phyloP scores from a whole-genome alignment of 2,113 vertebrate species.

The Marcusenius ussheri region DNA sequence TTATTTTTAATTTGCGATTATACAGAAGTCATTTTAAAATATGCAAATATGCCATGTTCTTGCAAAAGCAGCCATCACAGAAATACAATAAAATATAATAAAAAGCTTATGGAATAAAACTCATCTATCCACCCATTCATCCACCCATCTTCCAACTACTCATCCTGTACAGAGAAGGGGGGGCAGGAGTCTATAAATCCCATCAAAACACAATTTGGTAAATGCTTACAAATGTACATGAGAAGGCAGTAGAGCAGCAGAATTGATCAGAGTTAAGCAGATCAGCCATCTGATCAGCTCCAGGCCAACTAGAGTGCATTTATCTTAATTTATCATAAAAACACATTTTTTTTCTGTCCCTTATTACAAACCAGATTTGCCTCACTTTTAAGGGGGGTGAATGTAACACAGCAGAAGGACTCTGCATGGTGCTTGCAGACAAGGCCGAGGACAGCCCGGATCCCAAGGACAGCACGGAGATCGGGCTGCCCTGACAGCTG shows the following conservation, averaged over 20 bases:
- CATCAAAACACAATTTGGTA: background rate
- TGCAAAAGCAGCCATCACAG: background rate
- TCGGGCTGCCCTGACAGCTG: constrained; percentile 38
- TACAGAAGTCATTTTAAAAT: background rate
- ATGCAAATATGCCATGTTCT: background rate
- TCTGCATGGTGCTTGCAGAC: constrained; percentile 40
- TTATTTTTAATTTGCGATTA: background rate
- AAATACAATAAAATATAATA: background rate
- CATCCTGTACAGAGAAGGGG: background rate
- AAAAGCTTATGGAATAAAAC: background rate
- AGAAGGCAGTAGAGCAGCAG: background rate
- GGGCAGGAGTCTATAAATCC: background rate
- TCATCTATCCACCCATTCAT: background rate
- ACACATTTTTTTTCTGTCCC: background rate
- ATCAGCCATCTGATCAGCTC: background rate
- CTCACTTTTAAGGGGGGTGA: background rate
- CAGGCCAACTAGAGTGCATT: background rate
- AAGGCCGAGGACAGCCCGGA: constrained; percentile 41
- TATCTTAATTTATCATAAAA: too few species aligned
- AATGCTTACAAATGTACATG: background rate
- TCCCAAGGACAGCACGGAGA: constrained; percentile 30
- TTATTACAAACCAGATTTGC: background rate
- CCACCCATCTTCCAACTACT: background rate
- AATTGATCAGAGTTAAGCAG: background rate
- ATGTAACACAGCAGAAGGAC: background rate